Conservation (phyloP, 1,140 invertebrate species). For the Drosophila ogumai region DNA sequence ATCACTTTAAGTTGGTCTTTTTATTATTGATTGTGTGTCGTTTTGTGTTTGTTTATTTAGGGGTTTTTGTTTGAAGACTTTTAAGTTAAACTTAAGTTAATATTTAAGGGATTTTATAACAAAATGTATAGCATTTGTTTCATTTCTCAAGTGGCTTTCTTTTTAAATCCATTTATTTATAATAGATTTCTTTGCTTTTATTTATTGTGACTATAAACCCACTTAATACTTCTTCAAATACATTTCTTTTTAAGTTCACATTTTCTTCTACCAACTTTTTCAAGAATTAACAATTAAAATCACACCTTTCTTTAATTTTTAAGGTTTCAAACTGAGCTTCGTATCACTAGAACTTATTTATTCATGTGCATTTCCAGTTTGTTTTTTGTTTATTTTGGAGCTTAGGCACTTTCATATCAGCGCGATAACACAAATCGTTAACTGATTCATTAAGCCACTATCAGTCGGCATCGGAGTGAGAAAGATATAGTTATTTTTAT, state of each 20-base stretch:
- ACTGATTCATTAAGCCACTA: conserved; percentile 48
- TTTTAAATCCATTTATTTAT: neutral
- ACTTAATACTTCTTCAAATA: neutral
- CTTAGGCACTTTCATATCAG: conserved; percentile 28
- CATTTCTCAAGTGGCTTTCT: neutral
- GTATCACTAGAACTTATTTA: conserved; percentile 17
- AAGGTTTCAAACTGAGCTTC: conserved; percentile 7
- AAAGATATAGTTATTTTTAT: neutral
- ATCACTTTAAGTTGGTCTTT: conserved; percentile 4
- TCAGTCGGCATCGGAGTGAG: conserved; percentile 22
- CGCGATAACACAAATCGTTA: conserved; percentile 28
- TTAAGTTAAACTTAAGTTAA: neutral
- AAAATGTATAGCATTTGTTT: too few relatives aligned
- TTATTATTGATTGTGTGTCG: neutral
- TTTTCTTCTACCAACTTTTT: neutral
- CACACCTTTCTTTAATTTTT: conserved; percentile 2
- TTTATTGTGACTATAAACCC: neutral
- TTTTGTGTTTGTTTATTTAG: neutral
- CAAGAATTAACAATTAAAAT: neutral
- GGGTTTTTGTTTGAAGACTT: neutral
- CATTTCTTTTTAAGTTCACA: neutral
- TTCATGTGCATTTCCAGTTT: neutral
- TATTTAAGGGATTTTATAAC: neutral
- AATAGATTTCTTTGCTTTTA: neutral
- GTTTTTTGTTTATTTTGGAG: conserved; percentile 27